These are phyloP conservation scores for Zeus faber DNA, from an alignment of 2,113 vertebrate species.

Conservation along the genomic window DNA sequence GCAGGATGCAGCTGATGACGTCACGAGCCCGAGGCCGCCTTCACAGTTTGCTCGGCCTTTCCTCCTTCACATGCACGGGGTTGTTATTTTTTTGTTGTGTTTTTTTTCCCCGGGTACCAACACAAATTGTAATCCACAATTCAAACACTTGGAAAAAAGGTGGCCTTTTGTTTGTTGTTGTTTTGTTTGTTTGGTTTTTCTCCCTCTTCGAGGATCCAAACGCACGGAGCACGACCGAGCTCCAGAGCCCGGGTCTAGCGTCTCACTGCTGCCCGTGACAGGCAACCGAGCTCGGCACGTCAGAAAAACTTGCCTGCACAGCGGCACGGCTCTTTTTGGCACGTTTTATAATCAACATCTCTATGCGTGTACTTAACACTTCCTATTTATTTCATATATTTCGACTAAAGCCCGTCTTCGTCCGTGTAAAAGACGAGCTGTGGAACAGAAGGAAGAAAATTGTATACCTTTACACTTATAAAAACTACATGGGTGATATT, in stretches of 20 bases:
- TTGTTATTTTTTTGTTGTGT: constrained; percentile 32
- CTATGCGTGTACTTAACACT: constrained; percentile 15
- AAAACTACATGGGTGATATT: constrained; percentile 67
- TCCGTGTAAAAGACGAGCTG: constrained; percentile 29
- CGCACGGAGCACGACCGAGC: too few relatives aligned
- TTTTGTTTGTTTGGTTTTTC: constrained; percentile 51
- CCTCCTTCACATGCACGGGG: constrained; percentile 51
- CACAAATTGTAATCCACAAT: constrained; percentile 41
- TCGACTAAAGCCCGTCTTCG: constrained; percentile 34
- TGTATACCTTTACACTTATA: constrained; percentile 61
- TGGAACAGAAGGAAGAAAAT: constrained; percentile 37
- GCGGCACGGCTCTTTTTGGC: constrained; percentile 52
- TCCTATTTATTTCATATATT: constrained; percentile 24
- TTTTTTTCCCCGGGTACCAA: background rate
- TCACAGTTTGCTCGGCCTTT: constrained; percentile 48
- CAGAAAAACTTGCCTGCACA: constrained; percentile 51
- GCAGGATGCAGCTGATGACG: constrained; percentile 68
- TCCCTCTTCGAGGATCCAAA: constrained; percentile 12
- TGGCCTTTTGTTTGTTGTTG: too few relatives aligned
- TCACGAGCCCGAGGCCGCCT: constrained; percentile 67
- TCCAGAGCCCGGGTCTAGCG: constrained; percentile 69
- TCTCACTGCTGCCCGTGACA: constrained; percentile 66
- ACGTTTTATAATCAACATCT: constrained; percentile 49
- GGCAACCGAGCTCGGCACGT: constrained; percentile 59
- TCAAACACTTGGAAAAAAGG: constrained; percentile 26